These are phyloP conservation scores for Pristiophorus japonicus DNA, from an alignment of 2,113 vertebrate genomes.

Conservation along the genomic window DNA sequence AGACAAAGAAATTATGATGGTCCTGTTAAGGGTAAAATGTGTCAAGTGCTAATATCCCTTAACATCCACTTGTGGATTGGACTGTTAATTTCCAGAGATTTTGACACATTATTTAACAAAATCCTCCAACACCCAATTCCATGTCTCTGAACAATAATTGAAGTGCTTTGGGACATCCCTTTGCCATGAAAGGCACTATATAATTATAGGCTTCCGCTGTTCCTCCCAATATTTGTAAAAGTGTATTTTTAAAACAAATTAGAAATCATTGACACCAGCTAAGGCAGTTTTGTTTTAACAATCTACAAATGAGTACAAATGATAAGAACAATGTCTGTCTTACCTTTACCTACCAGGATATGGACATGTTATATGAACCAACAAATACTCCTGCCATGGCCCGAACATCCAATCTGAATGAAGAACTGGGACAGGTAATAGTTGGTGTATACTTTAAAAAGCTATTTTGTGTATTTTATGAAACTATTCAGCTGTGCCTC, in stretches of 20 bases:
- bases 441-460: not conserved
- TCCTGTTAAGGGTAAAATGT: not conserved
- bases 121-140: not conserved
- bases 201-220: not conserved
- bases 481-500: not conserved
- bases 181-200: not conserved
- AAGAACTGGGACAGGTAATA: conserved; percentile 89
- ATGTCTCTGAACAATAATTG: not conserved
- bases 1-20: not conserved
- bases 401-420: conserved; percentile 94
- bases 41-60: not conserved
- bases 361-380: conserved; percentile 89
- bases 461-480: not conserved
- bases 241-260: not conserved
- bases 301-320: not conserved
- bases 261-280: not conserved
- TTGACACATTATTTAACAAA: not conserved
- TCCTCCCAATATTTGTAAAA: not conserved
- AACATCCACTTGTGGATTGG: not conserved
- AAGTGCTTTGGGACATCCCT: not conserved
- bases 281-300: not conserved
- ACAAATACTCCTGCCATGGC: conserved; percentile 90
- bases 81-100: not conserved
- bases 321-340: not conserved
- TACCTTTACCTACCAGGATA: conserved; percentile 63